These are phyloP conservation scores for Eptatretus burgeri DNA, from an alignment of 2,113 vertebrate genomes.

Conservation along the genomic window DNA sequence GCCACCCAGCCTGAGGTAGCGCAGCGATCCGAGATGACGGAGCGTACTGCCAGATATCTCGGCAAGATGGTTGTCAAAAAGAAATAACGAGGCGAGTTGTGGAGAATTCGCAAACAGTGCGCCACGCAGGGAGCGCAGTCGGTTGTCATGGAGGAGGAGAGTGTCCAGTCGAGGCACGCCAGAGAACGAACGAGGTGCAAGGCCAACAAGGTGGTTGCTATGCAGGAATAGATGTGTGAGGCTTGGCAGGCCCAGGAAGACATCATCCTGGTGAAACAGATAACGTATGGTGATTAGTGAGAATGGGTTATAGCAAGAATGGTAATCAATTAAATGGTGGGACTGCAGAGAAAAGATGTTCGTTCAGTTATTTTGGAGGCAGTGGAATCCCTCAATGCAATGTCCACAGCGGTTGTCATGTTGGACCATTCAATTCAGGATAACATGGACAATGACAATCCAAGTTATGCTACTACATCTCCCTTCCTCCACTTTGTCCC, in stretches of 20 bases:
- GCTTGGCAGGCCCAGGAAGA: constrained; percentile 73
- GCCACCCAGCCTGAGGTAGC: constrained; percentile 69
- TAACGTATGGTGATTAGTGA: too few species aligned
- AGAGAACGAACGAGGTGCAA: constrained; percentile 55
- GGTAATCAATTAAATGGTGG: too few species aligned
- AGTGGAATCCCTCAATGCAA: too few species aligned
- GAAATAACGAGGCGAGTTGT: constrained; percentile 57
- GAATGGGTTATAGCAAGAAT: too few species aligned
- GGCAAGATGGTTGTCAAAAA: constrained; percentile 70
- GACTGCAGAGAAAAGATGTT: too few species aligned
- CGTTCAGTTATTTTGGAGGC: too few species aligned
- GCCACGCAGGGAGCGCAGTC: constrained; percentile 40
- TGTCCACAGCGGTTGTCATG: too few species aligned
- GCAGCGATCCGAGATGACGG: constrained; percentile 35
- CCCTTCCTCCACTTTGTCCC: too few species aligned
- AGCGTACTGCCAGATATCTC: constrained; percentile 53
- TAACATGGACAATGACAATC: too few species aligned
- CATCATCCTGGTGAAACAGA: constrained; percentile 22
- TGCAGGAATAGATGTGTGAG: constrained; percentile 78
- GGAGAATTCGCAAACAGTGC: constrained; percentile 7
- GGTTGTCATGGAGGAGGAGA: constrained; percentile 65
- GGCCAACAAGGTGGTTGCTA: constrained; percentile 50
- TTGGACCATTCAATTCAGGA: too few species aligned
- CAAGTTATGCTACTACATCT: too few species aligned
- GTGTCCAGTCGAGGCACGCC: constrained; percentile 64